These are phyloP conservation scores for Arge pagana DNA, from an alignment of 2,888 invertebrate genomes.

Conservation along the genomic window DNA sequence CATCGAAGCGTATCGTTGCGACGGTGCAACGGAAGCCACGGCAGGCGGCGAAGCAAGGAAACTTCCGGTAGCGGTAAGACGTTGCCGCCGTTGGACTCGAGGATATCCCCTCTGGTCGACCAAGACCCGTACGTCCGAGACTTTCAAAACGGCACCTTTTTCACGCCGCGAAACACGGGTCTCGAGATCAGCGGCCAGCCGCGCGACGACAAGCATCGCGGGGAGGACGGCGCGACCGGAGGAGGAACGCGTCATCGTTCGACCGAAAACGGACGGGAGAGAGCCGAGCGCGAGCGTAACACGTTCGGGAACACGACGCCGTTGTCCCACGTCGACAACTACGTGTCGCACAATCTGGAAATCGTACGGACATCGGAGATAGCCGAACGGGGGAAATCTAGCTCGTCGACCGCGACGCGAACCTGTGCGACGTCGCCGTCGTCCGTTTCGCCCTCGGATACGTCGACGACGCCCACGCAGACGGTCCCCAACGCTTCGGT, in stretches of 20 bases:
- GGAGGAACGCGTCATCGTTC: background rate
- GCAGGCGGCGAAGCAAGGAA: background rate
- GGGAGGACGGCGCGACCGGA: background rate
- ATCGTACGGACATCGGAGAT: background rate
- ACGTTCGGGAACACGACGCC: constrained; percentile 12
- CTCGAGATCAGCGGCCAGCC: background rate
- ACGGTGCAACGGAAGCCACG: constrained; percentile 53
- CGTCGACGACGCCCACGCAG: background rate
- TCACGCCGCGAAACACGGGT: constrained; percentile 5
- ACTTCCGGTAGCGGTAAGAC: constrained; percentile 21
- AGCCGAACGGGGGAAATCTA: too few species aligned
- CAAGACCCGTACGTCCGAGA: background rate
- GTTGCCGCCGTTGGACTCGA: constrained; percentile 25
- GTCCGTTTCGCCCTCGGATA: background rate
- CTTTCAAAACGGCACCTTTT: background rate
- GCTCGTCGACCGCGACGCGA: background rate
- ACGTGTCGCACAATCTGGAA: constrained; percentile 6
- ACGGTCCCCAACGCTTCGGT: constrained; percentile 56
- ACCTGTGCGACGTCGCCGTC: too few species aligned
- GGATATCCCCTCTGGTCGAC: constrained; percentile 8
- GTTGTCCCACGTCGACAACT: constrained; percentile 10
- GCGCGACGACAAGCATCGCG: background rate
- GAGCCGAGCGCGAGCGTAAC: background rate
- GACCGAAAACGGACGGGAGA: background rate
- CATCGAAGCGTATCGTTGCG: constrained; percentile 64